Conservation (phyloP, 2,888 invertebrate species). For the Brachypalpus laphriformis region DNA sequence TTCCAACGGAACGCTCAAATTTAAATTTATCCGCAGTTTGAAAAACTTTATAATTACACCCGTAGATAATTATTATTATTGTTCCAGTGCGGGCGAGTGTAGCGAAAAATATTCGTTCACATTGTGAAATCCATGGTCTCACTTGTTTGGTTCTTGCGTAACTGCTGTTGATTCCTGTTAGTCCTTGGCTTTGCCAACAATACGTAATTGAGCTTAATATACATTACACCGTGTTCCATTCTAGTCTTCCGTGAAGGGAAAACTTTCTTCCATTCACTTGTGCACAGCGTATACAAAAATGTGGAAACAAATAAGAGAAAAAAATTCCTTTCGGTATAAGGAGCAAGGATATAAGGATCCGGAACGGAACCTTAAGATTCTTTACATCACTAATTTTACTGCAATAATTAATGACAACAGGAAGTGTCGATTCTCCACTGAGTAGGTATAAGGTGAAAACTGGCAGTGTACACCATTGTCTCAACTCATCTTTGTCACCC, state of each 20-base stretch:
- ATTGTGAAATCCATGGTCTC: background rate
- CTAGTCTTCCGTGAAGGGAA: background rate
- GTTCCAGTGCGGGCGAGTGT: slow-evolving; percentile 14
- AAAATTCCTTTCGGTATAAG: background rate
- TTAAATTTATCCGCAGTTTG: slow-evolving; percentile 52
- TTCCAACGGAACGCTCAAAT: slow-evolving; percentile 31
- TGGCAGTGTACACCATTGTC: background rate
- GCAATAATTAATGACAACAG: slow-evolving; percentile 15
- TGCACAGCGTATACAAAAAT: background rate
- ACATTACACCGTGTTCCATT: slow-evolving; percentile 24
- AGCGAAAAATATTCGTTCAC: background rate
- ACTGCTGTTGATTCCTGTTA: slow-evolving; percentile 6
- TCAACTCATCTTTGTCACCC: slow-evolving; percentile 1
- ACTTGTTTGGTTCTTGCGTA: background rate
- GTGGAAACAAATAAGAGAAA: background rate
- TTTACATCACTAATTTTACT: slow-evolving; percentile 15
- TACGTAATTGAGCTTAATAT: slow-evolving; percentile 45
- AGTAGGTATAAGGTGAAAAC: background rate
- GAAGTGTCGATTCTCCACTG: background rate
- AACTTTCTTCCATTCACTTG: slow-evolving; percentile 20
- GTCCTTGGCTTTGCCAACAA: slow-evolving; percentile 23
- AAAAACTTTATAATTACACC: slow-evolving; percentile 62
- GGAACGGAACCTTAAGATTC: slow-evolving; percentile 29
- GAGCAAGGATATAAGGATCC: slow-evolving; percentile 12
- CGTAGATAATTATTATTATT: slow-evolving; percentile 59